These are phyloP conservation scores for Chromoteleia sp. DNA, from an alignment of 2,888 invertebrate species.

Conservation along the genomic window DNA sequence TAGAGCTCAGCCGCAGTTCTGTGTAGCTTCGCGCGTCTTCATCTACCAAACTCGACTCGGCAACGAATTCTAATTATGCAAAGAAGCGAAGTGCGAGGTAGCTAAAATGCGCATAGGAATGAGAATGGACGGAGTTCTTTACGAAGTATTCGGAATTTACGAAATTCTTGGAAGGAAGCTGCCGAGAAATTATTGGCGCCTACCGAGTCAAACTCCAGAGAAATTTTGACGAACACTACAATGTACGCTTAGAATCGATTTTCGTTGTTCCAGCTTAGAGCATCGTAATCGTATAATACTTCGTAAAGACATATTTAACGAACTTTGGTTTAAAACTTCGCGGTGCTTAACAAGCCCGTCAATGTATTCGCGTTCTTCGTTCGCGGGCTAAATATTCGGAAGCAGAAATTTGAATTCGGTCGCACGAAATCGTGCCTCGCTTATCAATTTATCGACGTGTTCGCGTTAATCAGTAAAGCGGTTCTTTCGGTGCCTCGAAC, in stretches of 20 bases:
- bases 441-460: neutral
- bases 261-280: conserved; percentile 19
- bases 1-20: conserved; percentile 44
- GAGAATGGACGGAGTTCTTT: conserved; percentile 70
- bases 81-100: conserved; percentile 71
- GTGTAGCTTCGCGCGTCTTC: conserved; percentile 62
- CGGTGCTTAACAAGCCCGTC: too few relatives aligned
- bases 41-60: conserved; percentile 66
- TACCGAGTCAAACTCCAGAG: conserved; percentile 50
- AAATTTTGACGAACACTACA: conserved; percentile 60
- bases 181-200: conserved; percentile 67
- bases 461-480: conserved; percentile 25
- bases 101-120: conserved; percentile 71
- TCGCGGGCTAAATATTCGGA: too few relatives aligned
- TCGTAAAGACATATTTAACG: conserved; percentile 14
- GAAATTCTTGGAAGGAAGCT: conserved; percentile 67
- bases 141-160: conserved; percentile 71
- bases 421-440: neutral
- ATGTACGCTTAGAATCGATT: conserved; percentile 53
- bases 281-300: conserved; percentile 13
- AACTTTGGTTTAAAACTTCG: conserved; percentile 13
- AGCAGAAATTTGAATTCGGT: neutral
- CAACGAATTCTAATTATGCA: conserved; percentile 75
- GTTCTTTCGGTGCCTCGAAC: neutral
- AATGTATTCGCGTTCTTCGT: too few relatives aligned